Conservation (phyloP, 2,888 invertebrate genomes). For the Yponomeuta evonymella region DNA sequence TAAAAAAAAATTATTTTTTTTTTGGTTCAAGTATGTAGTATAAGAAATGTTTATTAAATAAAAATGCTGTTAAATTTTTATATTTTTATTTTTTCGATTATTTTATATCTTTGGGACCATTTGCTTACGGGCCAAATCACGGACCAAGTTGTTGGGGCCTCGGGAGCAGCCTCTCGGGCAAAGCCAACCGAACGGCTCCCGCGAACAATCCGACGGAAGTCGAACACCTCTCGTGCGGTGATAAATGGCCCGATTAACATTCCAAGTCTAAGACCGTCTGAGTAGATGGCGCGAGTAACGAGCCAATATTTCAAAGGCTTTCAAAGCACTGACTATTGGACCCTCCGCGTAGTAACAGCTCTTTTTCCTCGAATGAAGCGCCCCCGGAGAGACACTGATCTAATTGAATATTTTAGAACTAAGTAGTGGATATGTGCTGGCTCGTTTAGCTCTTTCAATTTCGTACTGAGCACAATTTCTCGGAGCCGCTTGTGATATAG, state of each 20-base stretch:
- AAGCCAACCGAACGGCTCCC: neutral
- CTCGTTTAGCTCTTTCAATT: too few relatives aligned
- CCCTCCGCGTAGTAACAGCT: neutral
- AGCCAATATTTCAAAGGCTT: conserved; percentile 73
- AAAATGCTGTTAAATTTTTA: too few relatives aligned
- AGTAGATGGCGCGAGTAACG: conserved; percentile 71
- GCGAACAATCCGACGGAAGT: conserved; percentile 1
- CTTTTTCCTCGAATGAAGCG: neutral
- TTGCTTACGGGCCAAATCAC: too few relatives aligned
- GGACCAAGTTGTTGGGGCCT: neutral
- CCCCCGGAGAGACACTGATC: neutral
- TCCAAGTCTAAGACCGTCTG: conserved; percentile 41
- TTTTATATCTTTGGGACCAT: too few relatives aligned
- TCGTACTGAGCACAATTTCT: too few relatives aligned
- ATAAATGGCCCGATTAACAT: conserved; percentile 47
- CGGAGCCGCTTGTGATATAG: too few relatives aligned
- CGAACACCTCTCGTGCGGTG: conserved; percentile 31
- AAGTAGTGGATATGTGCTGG: too few relatives aligned
- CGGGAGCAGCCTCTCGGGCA: neutral
- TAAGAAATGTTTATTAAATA: too few relatives aligned
- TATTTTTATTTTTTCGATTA: too few relatives aligned
- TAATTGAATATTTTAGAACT: neutral
- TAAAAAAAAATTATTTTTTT: too few relatives aligned
- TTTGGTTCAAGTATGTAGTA: too few relatives aligned
- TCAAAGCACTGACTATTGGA: conserved; percentile 47